These are phyloP conservation scores for Ptychobarbus kaznakovi DNA, from an alignment of 2,797 vertebrate genomes.

Conservation along the genomic window DNA sequence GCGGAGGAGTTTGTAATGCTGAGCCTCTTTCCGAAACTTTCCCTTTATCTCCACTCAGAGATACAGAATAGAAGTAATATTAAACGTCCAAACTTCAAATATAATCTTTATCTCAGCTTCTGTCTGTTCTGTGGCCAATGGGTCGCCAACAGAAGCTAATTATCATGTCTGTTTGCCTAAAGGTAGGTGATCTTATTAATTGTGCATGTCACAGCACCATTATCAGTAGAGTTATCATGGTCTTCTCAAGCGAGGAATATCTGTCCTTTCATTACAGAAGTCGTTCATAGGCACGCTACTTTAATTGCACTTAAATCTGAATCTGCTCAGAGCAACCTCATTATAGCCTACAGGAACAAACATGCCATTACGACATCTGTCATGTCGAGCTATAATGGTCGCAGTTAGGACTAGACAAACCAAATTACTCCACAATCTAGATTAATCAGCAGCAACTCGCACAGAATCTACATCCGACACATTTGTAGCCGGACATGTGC, in stretches of 20 bases:
- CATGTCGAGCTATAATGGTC: conserved; percentile 51
- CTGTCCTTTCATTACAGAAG: conserved; percentile 66
- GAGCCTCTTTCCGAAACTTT: conserved; percentile 25
- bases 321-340: conserved; percentile 58
- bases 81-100: conserved; percentile 57
- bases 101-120: conserved; percentile 60
- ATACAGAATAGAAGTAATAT: conserved; percentile 25
- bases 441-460: conserved; percentile 57
- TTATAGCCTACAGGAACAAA: conserved; percentile 56
- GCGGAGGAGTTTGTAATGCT: conserved; percentile 3
- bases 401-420: conserved; percentile 53
- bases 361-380: conserved; percentile 47
- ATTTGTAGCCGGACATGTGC: conserved; percentile 21
- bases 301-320: conserved; percentile 61
- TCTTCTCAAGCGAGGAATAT: conserved; percentile 62
- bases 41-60: conserved; percentile 44
- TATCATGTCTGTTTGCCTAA: conserved; percentile 64
- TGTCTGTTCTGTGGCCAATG: conserved; percentile 56
- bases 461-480: conserved; percentile 39
- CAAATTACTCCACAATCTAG: conserved; percentile 47
- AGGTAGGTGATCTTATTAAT: conserved; percentile 69
- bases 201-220: conserved; percentile 68
- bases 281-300: conserved; percentile 62
- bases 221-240: conserved; percentile 67
- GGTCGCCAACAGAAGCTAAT: conserved; percentile 64